A percentile compares a stretch with the other conserved stretches of the same genome.
phyloP scores from a whole-genome alignment of 2,797 vertebrate genomes.

The Trachops cirrhosus region DNA sequence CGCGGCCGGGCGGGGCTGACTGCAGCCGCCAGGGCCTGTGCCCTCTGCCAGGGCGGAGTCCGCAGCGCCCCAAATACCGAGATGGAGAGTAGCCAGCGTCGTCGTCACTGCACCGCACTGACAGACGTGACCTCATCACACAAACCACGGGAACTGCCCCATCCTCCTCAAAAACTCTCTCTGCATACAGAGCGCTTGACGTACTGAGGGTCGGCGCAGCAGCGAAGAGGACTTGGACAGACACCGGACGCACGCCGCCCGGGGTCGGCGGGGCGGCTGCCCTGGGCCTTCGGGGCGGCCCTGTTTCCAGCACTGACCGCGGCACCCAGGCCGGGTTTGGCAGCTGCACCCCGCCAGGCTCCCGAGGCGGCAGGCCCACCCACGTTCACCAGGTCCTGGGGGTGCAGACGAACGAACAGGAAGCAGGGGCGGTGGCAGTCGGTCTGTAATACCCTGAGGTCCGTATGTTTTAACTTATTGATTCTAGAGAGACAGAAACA shows the following conservation, averaged over 20 bases:
- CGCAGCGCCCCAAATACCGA: background rate
- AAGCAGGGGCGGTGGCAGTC: background rate
- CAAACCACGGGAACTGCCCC: background rate
- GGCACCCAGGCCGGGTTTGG: background rate
- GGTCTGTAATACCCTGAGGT: background rate
- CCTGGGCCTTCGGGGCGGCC: background rate
- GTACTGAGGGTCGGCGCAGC: background rate
- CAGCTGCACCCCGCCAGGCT: background rate
- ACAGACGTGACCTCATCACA: background rate
- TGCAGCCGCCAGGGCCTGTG: background rate
- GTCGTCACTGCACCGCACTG: fast-evolving
- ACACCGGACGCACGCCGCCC: too few relatives aligned
- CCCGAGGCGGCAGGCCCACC: background rate
- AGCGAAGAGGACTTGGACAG: background rate
- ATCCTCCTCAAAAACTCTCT: background rate
- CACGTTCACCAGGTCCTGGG: background rate
- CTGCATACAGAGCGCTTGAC: background rate
- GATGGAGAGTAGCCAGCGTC: background rate
- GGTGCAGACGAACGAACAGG: background rate
- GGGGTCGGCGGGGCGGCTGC: fast-evolving
- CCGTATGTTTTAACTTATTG: background rate
- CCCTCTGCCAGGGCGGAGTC: background rate
- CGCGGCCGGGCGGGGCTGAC: background rate
- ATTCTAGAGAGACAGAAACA: background rate
- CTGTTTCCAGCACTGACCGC: background rate